Conservation (phyloP, 2,113 vertebrate species). For the Chiloscyllium plagiosum region DNA sequence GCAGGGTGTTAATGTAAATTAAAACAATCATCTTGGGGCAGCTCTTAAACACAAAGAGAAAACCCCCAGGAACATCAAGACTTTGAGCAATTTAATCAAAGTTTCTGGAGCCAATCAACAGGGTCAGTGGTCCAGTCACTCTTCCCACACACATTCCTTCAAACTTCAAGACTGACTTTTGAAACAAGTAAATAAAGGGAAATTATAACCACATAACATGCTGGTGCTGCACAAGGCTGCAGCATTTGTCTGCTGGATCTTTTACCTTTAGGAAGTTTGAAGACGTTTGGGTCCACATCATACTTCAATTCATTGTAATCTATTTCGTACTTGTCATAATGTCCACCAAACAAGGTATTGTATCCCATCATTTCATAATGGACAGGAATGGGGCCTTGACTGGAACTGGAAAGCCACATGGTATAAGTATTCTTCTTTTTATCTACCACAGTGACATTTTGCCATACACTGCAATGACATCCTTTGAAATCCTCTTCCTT, state of each 20-base stretch:
- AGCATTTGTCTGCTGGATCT: not conserved
- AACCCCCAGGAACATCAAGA: not conserved
- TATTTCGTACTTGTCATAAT: slow-evolving; percentile 71
- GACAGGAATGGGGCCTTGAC: slow-evolving; percentile 51
- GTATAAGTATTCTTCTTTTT: slow-evolving; percentile 68
- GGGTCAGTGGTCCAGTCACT: not conserved
- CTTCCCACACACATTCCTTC: not conserved
- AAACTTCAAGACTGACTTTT: not conserved
- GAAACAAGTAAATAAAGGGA: not conserved
- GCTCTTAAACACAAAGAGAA: not conserved
- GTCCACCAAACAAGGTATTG: slow-evolving; percentile 68
- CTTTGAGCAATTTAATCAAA: not conserved
- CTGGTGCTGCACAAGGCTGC: too few relatives aligned
- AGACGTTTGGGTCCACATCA: slow-evolving; percentile 49
- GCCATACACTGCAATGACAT: slow-evolving; percentile 63
- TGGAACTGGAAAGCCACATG: slow-evolving; percentile 59
- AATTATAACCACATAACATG: not conserved
- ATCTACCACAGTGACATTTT: slow-evolving; percentile 57
- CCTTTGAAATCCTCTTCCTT: slow-evolving; percentile 61
- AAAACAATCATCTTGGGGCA: not conserved
- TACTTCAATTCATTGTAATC: slow-evolving; percentile 59
- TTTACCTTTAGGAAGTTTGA: slow-evolving; percentile 58
- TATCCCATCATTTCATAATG: slow-evolving; percentile 70
- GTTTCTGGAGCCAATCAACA: not conserved
- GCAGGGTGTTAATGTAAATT: not conserved